phyloP scores from a whole-genome alignment of 2,888 invertebrate species.

The Linnaemya tessellans region DNA sequence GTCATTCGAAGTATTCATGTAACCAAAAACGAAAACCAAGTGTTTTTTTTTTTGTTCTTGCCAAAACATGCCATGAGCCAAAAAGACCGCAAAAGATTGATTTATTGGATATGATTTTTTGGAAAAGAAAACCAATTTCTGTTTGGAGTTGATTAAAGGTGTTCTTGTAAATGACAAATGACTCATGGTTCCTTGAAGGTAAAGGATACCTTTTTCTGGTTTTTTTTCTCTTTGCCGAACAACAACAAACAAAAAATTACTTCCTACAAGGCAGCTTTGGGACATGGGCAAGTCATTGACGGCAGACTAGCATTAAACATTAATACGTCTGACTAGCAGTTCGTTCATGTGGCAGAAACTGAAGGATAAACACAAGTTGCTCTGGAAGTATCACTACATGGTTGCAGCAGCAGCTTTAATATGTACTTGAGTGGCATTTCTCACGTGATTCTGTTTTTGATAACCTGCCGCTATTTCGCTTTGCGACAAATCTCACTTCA shows the following conservation, averaged over 20 bases:
- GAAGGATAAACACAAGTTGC: no score
- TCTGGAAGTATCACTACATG: no score
- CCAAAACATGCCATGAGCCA: slow-evolving; percentile 26
- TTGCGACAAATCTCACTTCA: no score
- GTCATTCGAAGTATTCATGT: slow-evolving; percentile 53
- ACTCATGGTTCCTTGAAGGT: slow-evolving; percentile 3
- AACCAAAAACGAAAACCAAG: slow-evolving; percentile 14
- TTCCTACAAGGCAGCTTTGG: neutral
- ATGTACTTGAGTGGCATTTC: no score
- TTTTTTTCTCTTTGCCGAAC: neutral
- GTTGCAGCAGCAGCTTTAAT: no score
- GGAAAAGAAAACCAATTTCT: neutral
- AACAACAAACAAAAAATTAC: neutral
- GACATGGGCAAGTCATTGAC: no score
- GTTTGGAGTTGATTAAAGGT: neutral
- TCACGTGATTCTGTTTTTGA: no score
- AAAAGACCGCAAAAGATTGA: slow-evolving; percentile 34
- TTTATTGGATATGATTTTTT: slow-evolving; percentile 28
- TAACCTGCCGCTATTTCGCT: no score
- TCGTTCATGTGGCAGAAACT: no score
- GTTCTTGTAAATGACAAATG: slow-evolving; percentile 23
- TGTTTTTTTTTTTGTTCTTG: no score
- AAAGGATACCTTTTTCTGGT: neutral
- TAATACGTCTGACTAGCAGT: no score
- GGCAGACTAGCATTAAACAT: no score